A percentile compares a stretch with the other conserved stretches of the same genome.
Evolutionary conservation across 2,113 vertebrate genomes (phyloP).

Genomic region (Cisticola juncidis): DNA sequence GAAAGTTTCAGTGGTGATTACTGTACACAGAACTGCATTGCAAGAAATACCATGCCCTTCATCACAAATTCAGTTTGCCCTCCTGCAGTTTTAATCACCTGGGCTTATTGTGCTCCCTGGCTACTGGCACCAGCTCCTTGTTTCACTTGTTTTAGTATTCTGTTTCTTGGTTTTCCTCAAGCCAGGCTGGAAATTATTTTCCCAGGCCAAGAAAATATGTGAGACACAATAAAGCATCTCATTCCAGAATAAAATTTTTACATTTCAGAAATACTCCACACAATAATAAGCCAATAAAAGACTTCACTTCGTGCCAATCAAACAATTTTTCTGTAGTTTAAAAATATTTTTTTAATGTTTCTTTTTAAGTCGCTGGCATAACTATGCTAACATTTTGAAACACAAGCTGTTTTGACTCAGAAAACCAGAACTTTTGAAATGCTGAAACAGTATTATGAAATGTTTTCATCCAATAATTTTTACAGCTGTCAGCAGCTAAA

Average conservation of each 20-base stretch:
- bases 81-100: background rate
- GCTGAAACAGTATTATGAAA: background rate
- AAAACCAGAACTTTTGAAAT: background rate
- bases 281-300: conserved; percentile 2
- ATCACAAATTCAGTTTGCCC: background rate
- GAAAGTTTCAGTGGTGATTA: background rate
- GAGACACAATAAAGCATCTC: background rate
- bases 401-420: background rate
- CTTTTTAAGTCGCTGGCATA: background rate
- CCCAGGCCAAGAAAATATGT: background rate
- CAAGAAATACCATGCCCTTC: background rate
- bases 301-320: background rate
- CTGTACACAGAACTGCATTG: background rate
- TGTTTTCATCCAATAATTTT: background rate
- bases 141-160: background rate
- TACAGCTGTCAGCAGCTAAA: background rate
- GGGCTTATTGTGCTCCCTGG: background rate
- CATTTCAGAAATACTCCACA: background rate
- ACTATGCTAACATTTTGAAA: background rate
- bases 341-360: background rate
- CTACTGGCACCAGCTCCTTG: background rate
- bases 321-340: background rate
- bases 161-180: background rate
- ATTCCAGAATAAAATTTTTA: background rate
- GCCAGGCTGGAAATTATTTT: background rate